These are phyloP conservation scores for Crioceris asparagi DNA, from an alignment of 2,888 invertebrate genomes.

Conservation along the genomic window DNA sequence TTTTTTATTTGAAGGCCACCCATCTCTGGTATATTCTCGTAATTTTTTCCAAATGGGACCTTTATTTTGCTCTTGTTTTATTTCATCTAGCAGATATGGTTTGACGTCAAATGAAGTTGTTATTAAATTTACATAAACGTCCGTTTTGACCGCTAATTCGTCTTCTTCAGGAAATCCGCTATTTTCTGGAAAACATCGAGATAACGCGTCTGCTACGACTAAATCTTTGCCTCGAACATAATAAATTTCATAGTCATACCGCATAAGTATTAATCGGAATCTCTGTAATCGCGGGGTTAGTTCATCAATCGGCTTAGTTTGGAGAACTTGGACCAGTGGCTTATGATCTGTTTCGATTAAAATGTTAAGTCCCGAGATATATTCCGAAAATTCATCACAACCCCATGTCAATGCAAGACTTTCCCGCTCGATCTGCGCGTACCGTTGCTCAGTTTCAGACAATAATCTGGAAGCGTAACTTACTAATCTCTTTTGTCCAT, in stretches of 20 bases:
- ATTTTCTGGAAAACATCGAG: too few relatives aligned
- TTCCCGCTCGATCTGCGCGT: conserved; percentile 8
- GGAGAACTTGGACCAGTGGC: conserved; percentile 9
- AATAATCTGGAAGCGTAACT: conserved; percentile 8
- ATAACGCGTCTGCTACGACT: too few relatives aligned
- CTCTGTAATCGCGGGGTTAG: conserved; percentile 10
- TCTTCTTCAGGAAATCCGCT: too few relatives aligned
- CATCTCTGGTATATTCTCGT: not conserved
- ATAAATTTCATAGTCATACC: too few relatives aligned
- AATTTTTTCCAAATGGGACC: conserved; percentile 2
- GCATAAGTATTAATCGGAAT: too few relatives aligned
- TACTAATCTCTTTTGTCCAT: conserved; percentile 6
- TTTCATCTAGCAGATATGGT: conserved; percentile 5
- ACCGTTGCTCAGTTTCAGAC: conserved; percentile 4
- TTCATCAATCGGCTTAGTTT: conserved; percentile 11
- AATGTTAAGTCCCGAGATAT: conserved; percentile 2
- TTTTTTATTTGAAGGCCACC: conserved; percentile 3
- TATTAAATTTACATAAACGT: too few relatives aligned
- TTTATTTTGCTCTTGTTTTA: conserved; percentile 6
- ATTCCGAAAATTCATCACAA: conserved; percentile 6
- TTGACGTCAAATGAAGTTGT: conserved; percentile 6
- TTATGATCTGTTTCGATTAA: conserved; percentile 9
- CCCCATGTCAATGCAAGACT: conserved; percentile 8
- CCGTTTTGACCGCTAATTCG: too few relatives aligned
- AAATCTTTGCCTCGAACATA: too few relatives aligned